Conservation (phyloP, 2,888 invertebrate species). For the Lepas anatifera region DNA sequence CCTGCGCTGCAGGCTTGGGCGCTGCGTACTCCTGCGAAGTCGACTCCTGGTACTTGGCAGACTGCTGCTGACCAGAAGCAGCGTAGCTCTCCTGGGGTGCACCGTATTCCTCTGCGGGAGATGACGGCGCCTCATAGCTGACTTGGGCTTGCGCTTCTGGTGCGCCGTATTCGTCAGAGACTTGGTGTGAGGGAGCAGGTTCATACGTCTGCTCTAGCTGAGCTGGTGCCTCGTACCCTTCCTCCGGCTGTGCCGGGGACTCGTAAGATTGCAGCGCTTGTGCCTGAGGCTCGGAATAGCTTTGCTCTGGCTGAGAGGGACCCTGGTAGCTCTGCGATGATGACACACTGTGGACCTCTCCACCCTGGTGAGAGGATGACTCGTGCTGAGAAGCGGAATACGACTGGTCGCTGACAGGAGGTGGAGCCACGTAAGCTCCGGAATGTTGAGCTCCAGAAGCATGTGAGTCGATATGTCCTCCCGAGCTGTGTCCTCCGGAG, state of each 20-base stretch:
- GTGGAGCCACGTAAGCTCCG: neutral
- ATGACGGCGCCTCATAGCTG: neutral
- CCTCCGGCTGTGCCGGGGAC: neutral
- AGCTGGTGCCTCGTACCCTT: neutral
- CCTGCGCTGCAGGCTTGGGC: neutral
- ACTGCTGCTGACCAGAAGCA: neutral
- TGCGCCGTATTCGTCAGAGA: neutral
- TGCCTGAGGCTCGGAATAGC: neutral
- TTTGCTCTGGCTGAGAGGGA: neutral
- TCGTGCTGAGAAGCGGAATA: neutral
- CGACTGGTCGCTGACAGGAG: neutral
- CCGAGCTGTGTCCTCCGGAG: neutral
- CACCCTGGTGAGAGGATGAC: neutral
- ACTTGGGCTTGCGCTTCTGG: neutral
- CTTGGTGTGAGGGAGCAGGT: slow-evolving; percentile 4
- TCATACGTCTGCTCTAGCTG: slow-evolving; percentile 9
- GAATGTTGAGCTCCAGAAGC: neutral
- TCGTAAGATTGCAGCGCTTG: neutral
- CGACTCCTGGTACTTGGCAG: too few species aligned
- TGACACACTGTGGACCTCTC: neutral
- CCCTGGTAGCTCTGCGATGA: neutral
- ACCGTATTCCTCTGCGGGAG: neutral
- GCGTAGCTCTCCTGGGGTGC: neutral
- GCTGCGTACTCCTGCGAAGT: neutral
- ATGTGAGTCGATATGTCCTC: neutral